These are phyloP conservation scores for Cataglyphis rosenhaueri DNA, from an alignment of 2,888 invertebrate genomes.

Conservation along the genomic window DNA sequence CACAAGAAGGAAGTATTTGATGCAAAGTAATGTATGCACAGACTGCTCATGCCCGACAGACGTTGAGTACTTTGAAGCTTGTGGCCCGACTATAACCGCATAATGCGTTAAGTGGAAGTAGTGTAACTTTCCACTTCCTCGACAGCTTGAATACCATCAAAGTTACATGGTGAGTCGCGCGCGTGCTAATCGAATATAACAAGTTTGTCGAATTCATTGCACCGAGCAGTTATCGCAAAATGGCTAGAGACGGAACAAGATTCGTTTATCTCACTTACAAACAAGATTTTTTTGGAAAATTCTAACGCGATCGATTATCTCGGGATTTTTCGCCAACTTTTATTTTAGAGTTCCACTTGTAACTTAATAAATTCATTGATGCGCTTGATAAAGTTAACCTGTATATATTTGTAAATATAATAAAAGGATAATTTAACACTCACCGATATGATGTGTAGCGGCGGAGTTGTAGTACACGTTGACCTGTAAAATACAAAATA, in stretches of 20 bases:
- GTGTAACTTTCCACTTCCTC: conserved; percentile 71
- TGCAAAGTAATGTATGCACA: conserved; percentile 42
- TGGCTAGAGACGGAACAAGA: conserved; percentile 44
- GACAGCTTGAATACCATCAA: conserved; percentile 69
- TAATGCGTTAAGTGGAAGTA: conserved; percentile 71
- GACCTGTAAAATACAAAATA: conserved; percentile 5
- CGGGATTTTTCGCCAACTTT: conserved; percentile 21
- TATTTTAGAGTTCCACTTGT: not conserved
- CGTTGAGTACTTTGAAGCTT: conserved; percentile 64
- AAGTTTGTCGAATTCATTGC: conserved; percentile 72
- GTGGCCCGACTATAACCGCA: conserved; percentile 62
- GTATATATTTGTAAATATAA: not conserved
- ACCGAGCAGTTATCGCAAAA: conserved; percentile 57
- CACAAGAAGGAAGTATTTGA: conserved; percentile 19
- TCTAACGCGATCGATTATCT: not conserved
- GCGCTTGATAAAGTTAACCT: not conserved
- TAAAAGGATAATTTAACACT: not conserved
- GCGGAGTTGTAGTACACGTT: not conserved
- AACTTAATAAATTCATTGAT: conserved; percentile 7
- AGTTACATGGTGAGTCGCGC: conserved; percentile 62
- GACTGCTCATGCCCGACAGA: conserved; percentile 35
- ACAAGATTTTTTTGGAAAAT: conserved; percentile 7
- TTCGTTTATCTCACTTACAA: conserved; percentile 47
- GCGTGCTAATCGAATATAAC: conserved; percentile 71
- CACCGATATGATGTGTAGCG: not conserved